Conservation (phyloP, 2,113 vertebrate genomes). For the Capreolus pygargus region DNA sequence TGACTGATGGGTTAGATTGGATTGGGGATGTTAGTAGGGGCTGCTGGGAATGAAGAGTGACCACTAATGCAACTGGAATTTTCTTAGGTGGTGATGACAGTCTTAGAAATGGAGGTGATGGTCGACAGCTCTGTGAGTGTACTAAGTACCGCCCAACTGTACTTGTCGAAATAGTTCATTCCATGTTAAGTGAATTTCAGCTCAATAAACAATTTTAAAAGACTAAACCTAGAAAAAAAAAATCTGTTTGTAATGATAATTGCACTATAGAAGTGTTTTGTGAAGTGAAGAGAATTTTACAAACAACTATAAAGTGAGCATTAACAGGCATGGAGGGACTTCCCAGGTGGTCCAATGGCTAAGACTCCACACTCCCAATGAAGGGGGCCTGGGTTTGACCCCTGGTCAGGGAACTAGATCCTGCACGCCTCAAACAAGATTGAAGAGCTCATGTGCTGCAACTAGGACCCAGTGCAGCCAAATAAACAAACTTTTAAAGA, state of each 20-base stretch:
- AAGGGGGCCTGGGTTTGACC: neutral
- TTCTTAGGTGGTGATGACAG: neutral
- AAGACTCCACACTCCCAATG: neutral
- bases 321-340: neutral
- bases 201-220: neutral
- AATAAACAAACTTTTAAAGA: neutral
- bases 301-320: fast-evolving
- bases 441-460: too few relatives aligned
- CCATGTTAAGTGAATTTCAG: neutral
- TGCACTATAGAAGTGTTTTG: neutral
- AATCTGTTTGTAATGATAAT: neutral
- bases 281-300: neutral
- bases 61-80: neutral
- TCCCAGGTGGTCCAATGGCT: neutral
- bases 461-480: neutral
- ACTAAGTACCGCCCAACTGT: neutral
- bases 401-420: neutral
- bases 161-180: neutral
- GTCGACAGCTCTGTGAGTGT: neutral
- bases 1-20: neutral
- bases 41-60: neutral
- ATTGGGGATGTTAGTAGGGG: neutral
- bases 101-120: neutral
- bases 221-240: neutral
- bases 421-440: neutral